Base-by-base conservation (phyloP, 1,140 invertebrate genomes). In the Drosophila ironensis region DNA sequence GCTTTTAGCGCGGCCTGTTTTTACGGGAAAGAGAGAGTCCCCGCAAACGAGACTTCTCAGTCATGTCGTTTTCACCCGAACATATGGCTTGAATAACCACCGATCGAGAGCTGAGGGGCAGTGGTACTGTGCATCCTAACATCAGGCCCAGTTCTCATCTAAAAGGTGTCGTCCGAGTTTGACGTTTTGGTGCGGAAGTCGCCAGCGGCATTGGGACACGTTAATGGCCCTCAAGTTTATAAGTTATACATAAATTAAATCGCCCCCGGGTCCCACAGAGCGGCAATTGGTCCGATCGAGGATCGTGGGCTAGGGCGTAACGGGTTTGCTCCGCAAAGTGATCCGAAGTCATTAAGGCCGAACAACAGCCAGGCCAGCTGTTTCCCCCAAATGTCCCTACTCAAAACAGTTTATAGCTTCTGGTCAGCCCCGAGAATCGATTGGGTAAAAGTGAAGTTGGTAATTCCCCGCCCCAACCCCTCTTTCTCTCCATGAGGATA, bases 1-100 rank as follows among this genome's bases (percentile, higher is more conserved):
- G 80, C 80, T 84, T 84, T 84, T 84, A 84, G 80, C 80, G 80
- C 74, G 70, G 74, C 74, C 73, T 82, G 73, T 86, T 86, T 86
- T 72, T 54, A 16, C 14, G 3, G 14, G 5, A 22, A 8, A 20
- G 20, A 53, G 14, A 24, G 35, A 54, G 47, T 8, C 12, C 20
- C 3, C 45, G 12, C n/a, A 50, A 24, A 33, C 30, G 30, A 33
- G 30, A 33, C 30, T 11, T 20, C 52, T 24, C 56, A 72, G 80
- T 75, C 78, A 72, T 77, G 73, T 82, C 68, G 72, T 78, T 73
- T 78, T 78, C 52, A 73, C 56, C 77, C 22, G 52, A 82, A 73
- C 77, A 82, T 82, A 82, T 82, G 77, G 78, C 73, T 69, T 72
- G 48, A 72, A 84, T 67, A 56, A 60, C 50, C 48, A 14, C 17